Base-by-base conservation (phyloP, 2,888 invertebrate genomes). In the Lissonota sp. region DNA sequence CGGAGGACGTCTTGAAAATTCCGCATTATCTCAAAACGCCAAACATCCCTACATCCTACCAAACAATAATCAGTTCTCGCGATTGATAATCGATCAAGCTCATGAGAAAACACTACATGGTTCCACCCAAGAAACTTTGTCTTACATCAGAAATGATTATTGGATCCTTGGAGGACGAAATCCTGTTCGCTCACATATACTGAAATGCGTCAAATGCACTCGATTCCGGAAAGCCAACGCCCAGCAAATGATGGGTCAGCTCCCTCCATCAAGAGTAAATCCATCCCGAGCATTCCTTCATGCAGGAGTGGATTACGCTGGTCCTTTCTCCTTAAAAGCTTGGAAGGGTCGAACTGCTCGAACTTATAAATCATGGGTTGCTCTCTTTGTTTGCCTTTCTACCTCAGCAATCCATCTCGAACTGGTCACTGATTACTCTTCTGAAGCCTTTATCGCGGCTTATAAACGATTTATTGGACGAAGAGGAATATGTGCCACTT, bases 381-480 rank as follows among this genome's bases (percentile, higher is more conserved):
- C 26, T 2, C 26, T 26, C 3, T 26, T 26, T 3, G 26, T 26
- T 26, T 26, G 26, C 3, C 26, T 26, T 2, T 26, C 26, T 26
- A 26, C 26, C 3, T 26, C 26, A 26, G 83, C 46, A 0, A n/a
- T 6, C 8, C 46, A 46, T 53, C 49, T 87, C 1, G 87, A 87
- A 49, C 4, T 85, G 4, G 86, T 85, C 0, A 64, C 49, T 1
- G 84, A 84, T 57, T 72, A 83, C 1, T 46, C 82, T 8, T 67
- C 85, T 0, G 80, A 79, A 0, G 72, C 69, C 1, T 86, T 87
- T n/a, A 12, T 86, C 0, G 81, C 83, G 0, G 78, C 83, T 0
- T 78, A 83, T 12, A 55, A 75, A 14, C 72, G 86, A 4, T 86
- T 86, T 49, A 74, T 82, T 4, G 58, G 80, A 1, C 49, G 83